Evolutionary conservation across 1,140 invertebrate genomes (phyloP), one percentile per base, ranked within the genome.

Genomic region (Dinothrombium tinctorium): DNA sequence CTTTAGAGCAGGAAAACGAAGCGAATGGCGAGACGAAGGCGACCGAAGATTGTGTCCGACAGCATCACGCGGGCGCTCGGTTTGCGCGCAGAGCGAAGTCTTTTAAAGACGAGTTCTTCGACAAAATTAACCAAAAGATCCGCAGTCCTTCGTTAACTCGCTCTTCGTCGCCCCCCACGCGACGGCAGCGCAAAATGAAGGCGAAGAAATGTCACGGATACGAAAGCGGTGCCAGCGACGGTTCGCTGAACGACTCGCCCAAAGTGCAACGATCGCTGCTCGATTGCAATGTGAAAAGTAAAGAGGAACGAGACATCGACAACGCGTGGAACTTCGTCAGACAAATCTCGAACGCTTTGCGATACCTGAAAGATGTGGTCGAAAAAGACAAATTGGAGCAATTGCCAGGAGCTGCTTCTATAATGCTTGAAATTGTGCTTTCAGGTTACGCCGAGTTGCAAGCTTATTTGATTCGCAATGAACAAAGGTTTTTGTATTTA

Each of bases 321-420:
- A 33, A 40, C 24, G 35, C 43, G 2, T 29, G 19, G 15, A 40
- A 32, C 8, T 37, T 35, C 4, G 33, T 41, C 20, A 40, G 36
- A 31, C 44, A 48, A 12, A 33, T 50, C 9, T 19, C 42, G 51
- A 69, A 75, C 57, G 76, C 78, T 11, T 60, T 84, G 37, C 71
- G 73, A 51, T 82, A 84, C 61, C 83, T 86, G 57, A 69, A 75
- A 33, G 80, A 86, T 65, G 81, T 84, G 22, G 80, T 90, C 37
- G 73, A 74, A 41, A 84, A 84, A 59, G 75, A 82, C 54, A 53
- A 51, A 33, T 63, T 84, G 45, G 81, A 87, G 63, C 81, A 87
- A 69, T 61, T 90, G 43, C 78, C 82, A 0, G 83, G 80, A 28
- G 84, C 84, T 56, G 81, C 80, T 39, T 86, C 80, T 12, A 75